Evolutionary conservation across 2,113 vertebrate genomes (phyloP).

Genomic region (Gambusia affinis): DNA sequence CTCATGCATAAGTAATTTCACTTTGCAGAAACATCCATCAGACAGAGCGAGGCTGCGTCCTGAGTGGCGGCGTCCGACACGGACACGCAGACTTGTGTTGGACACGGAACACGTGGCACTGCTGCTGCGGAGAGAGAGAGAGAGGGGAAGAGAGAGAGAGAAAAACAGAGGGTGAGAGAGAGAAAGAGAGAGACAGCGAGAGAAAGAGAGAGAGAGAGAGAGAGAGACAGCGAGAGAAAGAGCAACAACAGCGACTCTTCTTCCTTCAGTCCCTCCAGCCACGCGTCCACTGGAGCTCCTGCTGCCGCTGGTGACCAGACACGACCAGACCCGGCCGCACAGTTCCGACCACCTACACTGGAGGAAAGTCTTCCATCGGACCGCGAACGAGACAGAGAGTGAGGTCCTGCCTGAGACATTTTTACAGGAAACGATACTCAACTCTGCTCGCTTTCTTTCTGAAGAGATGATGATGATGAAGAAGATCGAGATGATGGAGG

Average conservation of each 20-base stretch:
- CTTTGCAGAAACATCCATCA: too few species aligned
- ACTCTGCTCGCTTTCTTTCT: constrained; percentile 5
- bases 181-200: constrained; percentile 26
- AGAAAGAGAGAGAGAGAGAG: constrained; percentile 20
- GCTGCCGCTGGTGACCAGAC: constrained; percentile 10
- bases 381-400: not conserved
- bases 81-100: constrained; percentile 6
- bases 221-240: constrained; percentile 32
- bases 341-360: not conserved
- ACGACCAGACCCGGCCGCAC: not conserved
- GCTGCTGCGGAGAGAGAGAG: not conserved
- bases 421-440: not conserved
- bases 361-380: constrained; percentile 17
- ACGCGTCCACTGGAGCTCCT: constrained; percentile 48
- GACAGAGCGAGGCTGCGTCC: too few species aligned
- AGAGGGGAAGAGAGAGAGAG: constrained; percentile 10
- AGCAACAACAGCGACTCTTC: constrained; percentile 10
- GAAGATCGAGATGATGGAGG: constrained; percentile 61
- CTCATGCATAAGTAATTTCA: too few species aligned
- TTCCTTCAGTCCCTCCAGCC: constrained; percentile 43
- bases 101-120: constrained; percentile 74
- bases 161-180: constrained; percentile 7
- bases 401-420: not conserved
- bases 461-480: constrained; percentile 2
- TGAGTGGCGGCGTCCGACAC: too few species aligned